phyloP scores from a whole-genome alignment of 2,797 vertebrate genomes.

The Sebastes itinus region DNA sequence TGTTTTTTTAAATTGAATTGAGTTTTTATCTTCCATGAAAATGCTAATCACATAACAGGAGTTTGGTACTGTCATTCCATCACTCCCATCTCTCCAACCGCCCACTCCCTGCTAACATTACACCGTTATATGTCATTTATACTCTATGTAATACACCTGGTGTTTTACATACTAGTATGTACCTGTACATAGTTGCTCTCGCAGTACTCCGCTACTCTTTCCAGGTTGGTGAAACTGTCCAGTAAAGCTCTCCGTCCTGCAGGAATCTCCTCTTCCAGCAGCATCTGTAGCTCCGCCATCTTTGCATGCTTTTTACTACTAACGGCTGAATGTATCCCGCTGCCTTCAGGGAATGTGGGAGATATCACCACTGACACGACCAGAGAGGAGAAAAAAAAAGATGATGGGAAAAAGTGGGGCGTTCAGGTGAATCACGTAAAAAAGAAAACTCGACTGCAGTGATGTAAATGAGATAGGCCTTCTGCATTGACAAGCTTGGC shows the following conservation, averaged over 20 bases:
- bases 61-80: slow-evolving; percentile 28
- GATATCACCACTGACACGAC: accelerated
- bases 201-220: slow-evolving; percentile 93
- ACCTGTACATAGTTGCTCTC: slow-evolving; percentile 97
- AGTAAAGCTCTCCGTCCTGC: slow-evolving; percentile 90
- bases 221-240: slow-evolving; percentile 92
- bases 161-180: background rate
- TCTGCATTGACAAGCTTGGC: background rate
- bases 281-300: slow-evolving; percentile 98
- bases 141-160: background rate
- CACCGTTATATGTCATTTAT: background rate
- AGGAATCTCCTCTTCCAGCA: slow-evolving; percentile 95
- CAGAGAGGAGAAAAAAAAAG: too few relatives aligned
- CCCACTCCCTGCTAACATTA: slow-evolving; percentile 21
- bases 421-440: background rate
- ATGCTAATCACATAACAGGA: slow-evolving; percentile 9
- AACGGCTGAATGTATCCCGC: slow-evolving; percentile 9
- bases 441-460: background rate
- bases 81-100: slow-evolving; percentile 21
- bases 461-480: background rate
- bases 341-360: slow-evolving; percentile 46
- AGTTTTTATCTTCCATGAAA: accelerated
- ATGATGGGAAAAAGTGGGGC: too few relatives aligned
- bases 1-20: background rate
- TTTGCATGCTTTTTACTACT: slow-evolving; percentile 85